Percentiles rank a stretch among this genome's conserved stretches.
Evolutionary conservation across 2,888 invertebrate genomes (phyloP).

Genomic region (Drosophila picticornis): DNA sequence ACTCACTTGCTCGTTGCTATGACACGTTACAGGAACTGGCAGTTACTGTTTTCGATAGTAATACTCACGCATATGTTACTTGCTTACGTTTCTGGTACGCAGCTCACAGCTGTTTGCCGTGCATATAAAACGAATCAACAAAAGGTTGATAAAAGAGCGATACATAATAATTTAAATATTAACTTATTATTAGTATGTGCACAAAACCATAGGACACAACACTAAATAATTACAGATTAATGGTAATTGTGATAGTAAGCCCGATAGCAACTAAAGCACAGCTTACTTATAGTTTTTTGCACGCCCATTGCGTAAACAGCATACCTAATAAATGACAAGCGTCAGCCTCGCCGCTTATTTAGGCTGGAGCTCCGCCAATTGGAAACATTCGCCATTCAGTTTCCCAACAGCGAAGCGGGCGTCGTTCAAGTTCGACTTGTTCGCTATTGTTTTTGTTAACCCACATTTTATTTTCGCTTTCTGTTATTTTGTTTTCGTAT

Average conservation of each 20-base stretch:
- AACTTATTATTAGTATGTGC: neutral
- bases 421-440: constrained; percentile 11
- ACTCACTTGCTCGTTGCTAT: constrained; percentile 25
- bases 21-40: neutral
- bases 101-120: constrained; percentile 34
- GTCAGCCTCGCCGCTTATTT: constrained; percentile 27
- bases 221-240: neutral
- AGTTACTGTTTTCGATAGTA: constrained; percentile 33
- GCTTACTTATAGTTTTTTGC: constrained; percentile 2
- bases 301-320: constrained; percentile 14
- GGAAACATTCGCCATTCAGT: constrained; percentile 29
- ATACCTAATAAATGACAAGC: constrained; percentile 23
- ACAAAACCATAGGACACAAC: neutral
- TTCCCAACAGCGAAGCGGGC: constrained; percentile 40
- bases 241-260: neutral
- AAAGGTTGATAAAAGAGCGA: neutral
- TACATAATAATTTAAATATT: neutral
- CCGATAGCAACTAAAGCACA: neutral
- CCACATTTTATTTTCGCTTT: neutral
- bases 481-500: neutral
- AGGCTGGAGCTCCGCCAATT: constrained; percentile 23
- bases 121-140: neutral
- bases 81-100: constrained; percentile 12
- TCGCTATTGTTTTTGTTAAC: constrained; percentile 4
- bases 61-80: neutral